These are phyloP conservation scores for Drosophila formosana DNA, from an alignment of 2,888 invertebrate genomes.

Conservation along the genomic window DNA sequence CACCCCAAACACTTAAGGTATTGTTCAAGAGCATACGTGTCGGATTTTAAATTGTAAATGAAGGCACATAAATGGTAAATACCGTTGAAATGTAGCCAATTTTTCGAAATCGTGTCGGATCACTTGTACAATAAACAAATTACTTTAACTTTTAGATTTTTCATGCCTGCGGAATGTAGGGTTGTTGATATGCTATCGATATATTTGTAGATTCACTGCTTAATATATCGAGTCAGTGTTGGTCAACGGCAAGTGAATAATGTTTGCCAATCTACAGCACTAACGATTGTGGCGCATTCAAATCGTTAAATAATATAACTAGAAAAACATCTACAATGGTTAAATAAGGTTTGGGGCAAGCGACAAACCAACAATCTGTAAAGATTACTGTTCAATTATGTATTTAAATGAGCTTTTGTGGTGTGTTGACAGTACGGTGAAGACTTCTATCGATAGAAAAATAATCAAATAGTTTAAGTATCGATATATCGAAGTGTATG, in stretches of 20 bases:
- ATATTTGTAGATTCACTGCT: slow-evolving; percentile 27
- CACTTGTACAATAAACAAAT: slow-evolving; percentile 58
- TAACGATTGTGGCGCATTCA: slow-evolving; percentile 31
- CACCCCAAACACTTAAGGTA: slow-evolving; percentile 43
- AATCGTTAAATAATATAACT: neutral
- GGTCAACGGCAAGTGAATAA: neutral
- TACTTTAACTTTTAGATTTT: slow-evolving; percentile 58
- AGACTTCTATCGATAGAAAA: slow-evolving; percentile 29
- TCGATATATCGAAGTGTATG: slow-evolving; percentile 40
- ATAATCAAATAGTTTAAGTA: slow-evolving; percentile 12
- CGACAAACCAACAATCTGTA: neutral
- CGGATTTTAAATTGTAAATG: neutral
- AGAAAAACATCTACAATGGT: neutral
- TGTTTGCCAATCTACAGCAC: slow-evolving; percentile 36
- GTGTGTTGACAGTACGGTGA: neutral
- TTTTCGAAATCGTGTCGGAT: slow-evolving; percentile 15
- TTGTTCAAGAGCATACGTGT: slow-evolving; percentile 20
- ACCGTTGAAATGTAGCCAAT: slow-evolving; percentile 42
- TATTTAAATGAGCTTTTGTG: too few species aligned
- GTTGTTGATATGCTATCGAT: slow-evolving; percentile 64
- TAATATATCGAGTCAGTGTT: slow-evolving; percentile 23
- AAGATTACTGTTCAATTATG: too few species aligned
- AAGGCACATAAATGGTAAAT: slow-evolving; percentile 18
- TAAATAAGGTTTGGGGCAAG: fast-evolving
- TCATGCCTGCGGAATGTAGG: slow-evolving; percentile 63